Conservation (phyloP, 2,113 vertebrate genomes). For the Pachypanchax playfairii region DNA sequence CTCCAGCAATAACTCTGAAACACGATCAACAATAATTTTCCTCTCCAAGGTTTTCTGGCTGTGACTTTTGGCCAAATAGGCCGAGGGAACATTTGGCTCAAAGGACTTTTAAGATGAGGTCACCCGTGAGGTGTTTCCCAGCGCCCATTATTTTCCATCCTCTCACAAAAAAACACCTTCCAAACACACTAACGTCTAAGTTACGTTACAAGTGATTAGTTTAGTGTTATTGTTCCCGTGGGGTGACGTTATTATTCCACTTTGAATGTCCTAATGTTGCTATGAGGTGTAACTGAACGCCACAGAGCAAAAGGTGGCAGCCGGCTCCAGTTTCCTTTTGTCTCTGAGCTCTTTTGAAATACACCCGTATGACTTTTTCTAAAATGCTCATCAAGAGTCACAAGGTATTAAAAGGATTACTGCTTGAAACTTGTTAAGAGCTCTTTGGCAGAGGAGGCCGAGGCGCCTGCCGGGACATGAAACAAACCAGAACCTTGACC, state of each 20-base stretch:
- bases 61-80: conserved; percentile 12
- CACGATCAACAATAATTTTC: conserved; percentile 19
- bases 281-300: conserved; percentile 66
- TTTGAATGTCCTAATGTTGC: conserved; percentile 58
- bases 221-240: conserved; percentile 68
- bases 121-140: conserved; percentile 48
- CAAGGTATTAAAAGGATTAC: conserved; percentile 58
- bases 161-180: conserved; percentile 52
- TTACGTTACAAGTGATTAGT: conserved; percentile 63
- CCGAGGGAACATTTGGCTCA: conserved; percentile 23
- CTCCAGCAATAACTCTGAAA: conserved; percentile 36
- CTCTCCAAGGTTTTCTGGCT: conserved; percentile 1
- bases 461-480: conserved; percentile 30
- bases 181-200: conserved; percentile 61
- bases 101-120: conserved; percentile 39
- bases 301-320: conserved; percentile 58
- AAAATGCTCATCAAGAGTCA: conserved; percentile 55
- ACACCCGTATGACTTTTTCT: conserved; percentile 48
- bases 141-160: conserved; percentile 25
- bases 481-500: conserved; percentile 53
- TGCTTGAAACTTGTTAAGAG: conserved; percentile 38
- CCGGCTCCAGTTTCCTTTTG: conserved; percentile 70
- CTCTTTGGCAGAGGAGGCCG: conserved; percentile 22
- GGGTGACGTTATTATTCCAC: conserved; percentile 60
- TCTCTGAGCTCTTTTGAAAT: conserved; percentile 66